A percentile compares a stretch with the other conserved stretches of the same genome.
Conservation (phyloP, 53 echinoderm and acorn worm genomes). For the Echinometra lucunter region DNA sequence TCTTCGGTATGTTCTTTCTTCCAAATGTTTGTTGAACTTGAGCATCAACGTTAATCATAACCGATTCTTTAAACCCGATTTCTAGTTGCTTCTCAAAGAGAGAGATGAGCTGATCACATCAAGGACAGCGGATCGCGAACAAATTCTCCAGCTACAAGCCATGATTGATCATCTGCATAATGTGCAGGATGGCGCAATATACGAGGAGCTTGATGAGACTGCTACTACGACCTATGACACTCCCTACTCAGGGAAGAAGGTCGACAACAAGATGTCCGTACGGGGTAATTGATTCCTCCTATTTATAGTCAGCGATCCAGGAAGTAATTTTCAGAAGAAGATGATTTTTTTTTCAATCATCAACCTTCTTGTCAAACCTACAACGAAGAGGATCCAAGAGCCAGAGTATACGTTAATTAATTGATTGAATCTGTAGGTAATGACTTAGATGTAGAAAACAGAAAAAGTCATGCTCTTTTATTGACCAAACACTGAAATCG, state of each 20-base stretch:
- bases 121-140: neutral
- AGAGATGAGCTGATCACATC: neutral
- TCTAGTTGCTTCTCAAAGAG: constrained; percentile 36
- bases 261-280: constrained; percentile 24
- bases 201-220: neutral
- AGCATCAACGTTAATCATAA: neutral
- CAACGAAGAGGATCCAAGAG: too few species aligned
- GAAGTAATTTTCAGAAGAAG: too few species aligned
- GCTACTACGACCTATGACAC: neutral
- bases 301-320: too few species aligned
- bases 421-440: neutral
- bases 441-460: too few species aligned
- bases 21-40: too few species aligned
- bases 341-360: too few species aligned
- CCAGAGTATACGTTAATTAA: too few species aligned
- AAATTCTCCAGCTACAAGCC: constrained; percentile 26
- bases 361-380: too few species aligned
- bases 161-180: constrained; percentile 18
- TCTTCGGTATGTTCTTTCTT: too few species aligned
- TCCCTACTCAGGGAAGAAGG: constrained; percentile 32
- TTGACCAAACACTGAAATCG: too few species aligned
- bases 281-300: neutral
- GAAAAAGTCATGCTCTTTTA: too few species aligned
- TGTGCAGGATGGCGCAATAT: neutral
- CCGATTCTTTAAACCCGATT: neutral